These are phyloP conservation scores for Chorisops tibialis DNA, from an alignment of 2,888 invertebrate species.

Conservation along the genomic window DNA sequence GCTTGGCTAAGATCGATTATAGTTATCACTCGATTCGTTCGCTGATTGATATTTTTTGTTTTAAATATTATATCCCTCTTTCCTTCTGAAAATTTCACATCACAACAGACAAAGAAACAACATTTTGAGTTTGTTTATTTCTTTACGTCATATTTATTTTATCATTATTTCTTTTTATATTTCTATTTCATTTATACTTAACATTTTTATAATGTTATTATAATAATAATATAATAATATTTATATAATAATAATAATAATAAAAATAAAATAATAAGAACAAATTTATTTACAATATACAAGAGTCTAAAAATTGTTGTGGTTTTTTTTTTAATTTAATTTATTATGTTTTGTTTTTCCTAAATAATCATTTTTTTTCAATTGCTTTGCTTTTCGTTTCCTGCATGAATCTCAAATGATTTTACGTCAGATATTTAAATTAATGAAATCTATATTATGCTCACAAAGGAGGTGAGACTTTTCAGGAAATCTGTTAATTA, in stretches of 20 bases:
- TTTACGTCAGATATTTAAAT: too few species aligned
- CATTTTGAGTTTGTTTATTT: neutral
- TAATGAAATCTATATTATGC: too few species aligned
- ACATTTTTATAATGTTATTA: slow-evolving; percentile 19
- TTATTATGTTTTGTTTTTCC: too few species aligned
- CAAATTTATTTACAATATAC: slow-evolving; percentile 22
- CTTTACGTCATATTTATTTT: slow-evolving; percentile 16
- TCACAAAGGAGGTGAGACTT: too few species aligned
- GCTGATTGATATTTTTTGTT: neutral
- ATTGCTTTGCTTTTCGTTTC: too few species aligned
- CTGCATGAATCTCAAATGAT: too few species aligned
- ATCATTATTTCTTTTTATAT: neutral
- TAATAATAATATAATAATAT: slow-evolving; percentile 18
- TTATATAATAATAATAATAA: slow-evolving; percentile 20
- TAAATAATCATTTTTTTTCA: too few species aligned
- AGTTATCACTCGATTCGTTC: neutral
- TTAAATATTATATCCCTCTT: neutral
- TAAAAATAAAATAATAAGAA: slow-evolving; percentile 20
- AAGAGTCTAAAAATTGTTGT: neutral
- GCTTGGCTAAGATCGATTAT: too few species aligned
- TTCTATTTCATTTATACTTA: slow-evolving; percentile 4
- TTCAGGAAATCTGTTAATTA: too few species aligned
- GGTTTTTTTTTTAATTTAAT: too few species aligned
- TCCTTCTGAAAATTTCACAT: neutral
- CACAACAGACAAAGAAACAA: slow-evolving; percentile 18